These are phyloP conservation scores for Gryllus bimaculatus DNA, from an alignment of 1,140 invertebrate species.

Conservation along the genomic window DNA sequence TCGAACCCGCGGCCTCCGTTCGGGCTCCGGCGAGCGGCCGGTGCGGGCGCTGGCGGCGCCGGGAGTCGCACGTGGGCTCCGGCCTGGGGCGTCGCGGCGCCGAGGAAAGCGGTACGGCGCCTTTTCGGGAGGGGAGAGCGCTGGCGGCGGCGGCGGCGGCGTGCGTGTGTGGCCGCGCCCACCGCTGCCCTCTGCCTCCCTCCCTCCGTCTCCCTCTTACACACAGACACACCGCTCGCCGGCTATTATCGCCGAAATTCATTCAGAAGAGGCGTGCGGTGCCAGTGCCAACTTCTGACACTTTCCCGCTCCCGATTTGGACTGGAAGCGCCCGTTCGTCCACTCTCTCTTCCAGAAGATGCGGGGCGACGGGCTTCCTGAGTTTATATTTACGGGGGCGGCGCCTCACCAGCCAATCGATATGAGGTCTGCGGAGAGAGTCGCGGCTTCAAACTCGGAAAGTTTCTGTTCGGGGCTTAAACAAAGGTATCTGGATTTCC, in stretches of 20 bases:
- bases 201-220: background rate
- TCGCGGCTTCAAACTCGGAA: no score
- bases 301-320: background rate
- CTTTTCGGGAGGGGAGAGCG: background rate
- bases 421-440: no score
- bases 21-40: no score
- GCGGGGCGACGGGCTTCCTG: no score
- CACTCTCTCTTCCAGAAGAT: background rate
- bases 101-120: background rate
- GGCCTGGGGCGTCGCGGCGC: background rate
- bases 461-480: no score
- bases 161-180: background rate
- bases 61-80: background rate
- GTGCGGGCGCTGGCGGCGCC: no score
- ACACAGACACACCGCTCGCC: background rate
- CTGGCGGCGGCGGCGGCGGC: no score
- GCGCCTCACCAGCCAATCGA: no score
- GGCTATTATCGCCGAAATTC: background rate
- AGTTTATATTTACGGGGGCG: no score
- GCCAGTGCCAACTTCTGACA: background rate
- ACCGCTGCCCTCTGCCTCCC: background rate
- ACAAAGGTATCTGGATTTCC: no score
- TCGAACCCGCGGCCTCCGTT: no score
- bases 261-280: background rate
- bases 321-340: background rate